phyloP scores from a whole-genome alignment of 2,888 invertebrate genomes.

The Heliconius hortense region DNA sequence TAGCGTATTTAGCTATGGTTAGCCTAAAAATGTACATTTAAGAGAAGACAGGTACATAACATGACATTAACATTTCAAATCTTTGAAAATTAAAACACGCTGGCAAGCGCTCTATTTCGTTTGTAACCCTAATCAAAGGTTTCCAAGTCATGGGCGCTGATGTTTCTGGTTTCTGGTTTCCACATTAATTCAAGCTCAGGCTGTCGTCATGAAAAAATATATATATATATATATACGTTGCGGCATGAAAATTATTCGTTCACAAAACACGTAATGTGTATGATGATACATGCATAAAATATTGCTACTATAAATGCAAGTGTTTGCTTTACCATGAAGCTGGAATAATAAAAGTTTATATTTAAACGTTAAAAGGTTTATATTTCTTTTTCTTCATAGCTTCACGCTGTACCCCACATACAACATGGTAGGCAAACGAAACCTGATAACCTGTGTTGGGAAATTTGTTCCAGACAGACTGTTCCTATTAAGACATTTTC shows the following conservation, averaged over 20 bases:
- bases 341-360: background rate
- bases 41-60: background rate
- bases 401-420: background rate
- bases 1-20: background rate
- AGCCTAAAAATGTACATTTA: background rate
- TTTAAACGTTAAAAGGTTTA: background rate
- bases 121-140: background rate
- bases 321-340: background rate
- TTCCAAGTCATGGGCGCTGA: background rate
- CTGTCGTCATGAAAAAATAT: background rate
- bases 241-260: slow-evolving; percentile 12
- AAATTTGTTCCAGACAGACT: too few species aligned
- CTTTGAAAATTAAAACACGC: background rate
- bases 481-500: too few species aligned
- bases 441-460: too few species aligned
- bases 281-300: slow-evolving; percentile 21
- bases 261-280: slow-evolving; percentile 13
- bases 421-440: background rate
- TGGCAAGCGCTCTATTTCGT: background rate
- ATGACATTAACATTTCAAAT: slow-evolving; percentile 2
- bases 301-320: slow-evolving; percentile 1
- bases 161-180: slow-evolving; percentile 11
- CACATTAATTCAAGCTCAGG: background rate
- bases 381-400: background rate
- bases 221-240: too few species aligned